Conservation (phyloP, 2,797 vertebrate species). For the Gastrophryne carolinensis region DNA sequence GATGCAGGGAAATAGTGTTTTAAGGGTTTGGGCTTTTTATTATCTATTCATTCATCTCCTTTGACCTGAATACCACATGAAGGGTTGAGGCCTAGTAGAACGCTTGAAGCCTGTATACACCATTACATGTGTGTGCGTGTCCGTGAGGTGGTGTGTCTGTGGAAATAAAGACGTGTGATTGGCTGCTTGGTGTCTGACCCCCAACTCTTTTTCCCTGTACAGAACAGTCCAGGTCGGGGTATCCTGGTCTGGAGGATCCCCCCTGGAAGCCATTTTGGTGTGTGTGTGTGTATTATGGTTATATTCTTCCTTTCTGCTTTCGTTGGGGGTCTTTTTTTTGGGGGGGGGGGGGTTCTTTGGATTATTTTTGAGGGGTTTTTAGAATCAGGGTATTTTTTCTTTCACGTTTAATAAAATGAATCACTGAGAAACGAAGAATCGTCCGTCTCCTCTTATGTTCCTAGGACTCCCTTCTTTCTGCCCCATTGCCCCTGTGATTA, state of each 20-base stretch:
- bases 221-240: neutral
- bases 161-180: neutral
- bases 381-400: constrained; percentile 35
- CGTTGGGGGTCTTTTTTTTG: constrained; percentile 1
- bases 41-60: too few species aligned
- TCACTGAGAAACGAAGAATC: constrained; percentile 29
- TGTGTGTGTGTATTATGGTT: constrained; percentile 22
- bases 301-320: constrained; percentile 19
- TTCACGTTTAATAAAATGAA: constrained; percentile 44
- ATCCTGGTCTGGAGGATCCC: too few species aligned
- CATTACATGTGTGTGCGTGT: neutral
- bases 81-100: neutral
- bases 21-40: too few species aligned
- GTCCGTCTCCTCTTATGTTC: neutral
- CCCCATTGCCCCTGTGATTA: too few species aligned
- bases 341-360: neutral
- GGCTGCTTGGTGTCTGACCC: neutral
- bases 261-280: neutral
- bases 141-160: neutral
- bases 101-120: neutral
- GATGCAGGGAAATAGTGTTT: too few species aligned
- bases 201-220: constrained; percentile 11
- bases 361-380: constrained; percentile 7
- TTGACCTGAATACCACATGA: too few species aligned
- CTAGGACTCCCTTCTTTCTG: too few species aligned